A percentile compares a stretch with the other conserved stretches of the same genome.
phyloP scores from a whole-genome alignment of 1,140 invertebrate species.

The Drosophila pectinifera region DNA sequence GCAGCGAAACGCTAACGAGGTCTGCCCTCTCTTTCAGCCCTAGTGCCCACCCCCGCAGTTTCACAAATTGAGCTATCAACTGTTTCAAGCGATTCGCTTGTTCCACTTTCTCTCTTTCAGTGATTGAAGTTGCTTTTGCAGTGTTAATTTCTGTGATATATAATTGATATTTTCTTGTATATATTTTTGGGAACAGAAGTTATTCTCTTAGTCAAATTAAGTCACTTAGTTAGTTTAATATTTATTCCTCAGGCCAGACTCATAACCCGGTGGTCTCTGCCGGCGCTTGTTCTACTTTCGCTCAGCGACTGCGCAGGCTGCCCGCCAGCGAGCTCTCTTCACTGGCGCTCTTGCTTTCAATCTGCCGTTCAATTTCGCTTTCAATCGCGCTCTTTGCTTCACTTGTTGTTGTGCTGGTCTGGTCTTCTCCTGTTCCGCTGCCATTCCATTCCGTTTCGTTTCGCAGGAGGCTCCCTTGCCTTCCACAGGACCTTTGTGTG shows the following conservation, averaged over 20 bases:
- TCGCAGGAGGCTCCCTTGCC: slow-evolving; percentile 13
- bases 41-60: slow-evolving; percentile 21
- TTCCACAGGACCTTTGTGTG: slow-evolving; percentile 22
- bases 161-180: neutral
- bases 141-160: slow-evolving; percentile 19
- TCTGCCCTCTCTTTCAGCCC: slow-evolving; percentile 17
- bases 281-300: slow-evolving; percentile 43
- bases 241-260: too few relatives aligned
- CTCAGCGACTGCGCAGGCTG: slow-evolving; percentile 37
- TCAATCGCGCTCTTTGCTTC: slow-evolving; percentile 31
- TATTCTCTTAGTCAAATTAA: neutral
- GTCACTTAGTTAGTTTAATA: neutral
- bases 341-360: slow-evolving; percentile 31
- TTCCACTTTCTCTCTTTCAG: slow-evolving; percentile 23
- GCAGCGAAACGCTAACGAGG: slow-evolving; percentile 38
- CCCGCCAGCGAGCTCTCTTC: slow-evolving; percentile 22
- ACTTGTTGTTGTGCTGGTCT: slow-evolving; percentile 24
- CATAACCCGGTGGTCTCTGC: neutral
- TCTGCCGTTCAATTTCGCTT: slow-evolving; percentile 32
- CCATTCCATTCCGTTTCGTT: slow-evolving; percentile 17
- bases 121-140: slow-evolving; percentile 7
- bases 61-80: slow-evolving; percentile 70
- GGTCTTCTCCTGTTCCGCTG: slow-evolving; percentile 26
- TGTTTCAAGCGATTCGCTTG: slow-evolving; percentile 35
- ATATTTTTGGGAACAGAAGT: neutral